These are phyloP conservation scores for Egretta garzetta DNA, from an alignment of 2,113 vertebrate genomes.

Conservation along the genomic window DNA sequence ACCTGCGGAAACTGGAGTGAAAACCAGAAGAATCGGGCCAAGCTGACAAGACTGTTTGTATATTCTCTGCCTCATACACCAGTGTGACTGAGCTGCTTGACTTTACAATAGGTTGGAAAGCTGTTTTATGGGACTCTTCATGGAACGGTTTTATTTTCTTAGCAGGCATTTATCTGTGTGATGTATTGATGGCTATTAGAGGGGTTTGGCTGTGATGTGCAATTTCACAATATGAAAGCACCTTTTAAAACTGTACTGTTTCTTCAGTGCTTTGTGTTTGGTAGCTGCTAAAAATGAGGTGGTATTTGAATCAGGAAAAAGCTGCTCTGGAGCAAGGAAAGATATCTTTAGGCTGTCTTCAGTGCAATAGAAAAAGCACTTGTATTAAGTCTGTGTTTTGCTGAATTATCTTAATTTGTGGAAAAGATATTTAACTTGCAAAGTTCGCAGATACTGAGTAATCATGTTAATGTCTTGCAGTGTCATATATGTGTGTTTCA, in stretches of 20 bases:
- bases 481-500: rapidly evolving
- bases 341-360: not conserved
- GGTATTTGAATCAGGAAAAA: not conserved
- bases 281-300: not conserved
- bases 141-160: not conserved
- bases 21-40: not conserved
- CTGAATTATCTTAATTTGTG: not conserved
- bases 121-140: not conserved
- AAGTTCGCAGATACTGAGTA: not conserved
- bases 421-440: not conserved
- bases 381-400: not conserved
- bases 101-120: not conserved
- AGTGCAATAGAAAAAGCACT: not conserved
- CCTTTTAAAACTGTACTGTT: not conserved
- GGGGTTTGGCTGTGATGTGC: not conserved
- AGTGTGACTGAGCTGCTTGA: not conserved
- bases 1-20: not conserved
- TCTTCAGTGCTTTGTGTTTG: not conserved
- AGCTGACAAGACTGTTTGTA: not conserved
- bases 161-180: not conserved
- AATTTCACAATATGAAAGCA: not conserved
- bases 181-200: not conserved
- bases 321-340: not conserved
- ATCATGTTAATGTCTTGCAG: not conserved
- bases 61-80: not conserved